These are phyloP conservation scores for Leptinotarsa juncta DNA, from an alignment of 2,888 invertebrate species.

Conservation along the genomic window DNA sequence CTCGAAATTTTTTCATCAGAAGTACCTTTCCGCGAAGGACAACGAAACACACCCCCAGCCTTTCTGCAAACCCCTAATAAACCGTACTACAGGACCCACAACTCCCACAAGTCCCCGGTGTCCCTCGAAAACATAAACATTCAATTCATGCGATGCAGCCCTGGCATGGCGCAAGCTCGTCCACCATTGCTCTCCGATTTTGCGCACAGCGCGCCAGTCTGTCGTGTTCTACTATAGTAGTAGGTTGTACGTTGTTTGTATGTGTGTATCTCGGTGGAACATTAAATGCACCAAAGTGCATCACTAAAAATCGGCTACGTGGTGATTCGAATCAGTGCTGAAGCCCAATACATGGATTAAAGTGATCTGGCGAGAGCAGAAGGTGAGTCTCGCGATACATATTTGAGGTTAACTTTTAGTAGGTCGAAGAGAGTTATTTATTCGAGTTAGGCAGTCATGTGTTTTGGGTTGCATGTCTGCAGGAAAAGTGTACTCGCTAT, in stretches of 20 bases:
- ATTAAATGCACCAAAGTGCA: slow-evolving; percentile 44
- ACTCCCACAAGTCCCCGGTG: not conserved
- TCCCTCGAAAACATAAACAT: slow-evolving; percentile 34
- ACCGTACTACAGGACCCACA: slow-evolving; percentile 32
- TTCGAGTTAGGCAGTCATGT: slow-evolving; percentile 53
- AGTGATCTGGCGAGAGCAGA: slow-evolving; percentile 24
- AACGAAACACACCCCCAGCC: too few species aligned
- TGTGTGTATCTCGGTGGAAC: slow-evolving; percentile 31
- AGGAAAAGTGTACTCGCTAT: slow-evolving; percentile 28
- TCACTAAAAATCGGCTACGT: slow-evolving; percentile 33
- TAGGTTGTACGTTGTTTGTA: slow-evolving; percentile 37
- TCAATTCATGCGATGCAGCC: slow-evolving; percentile 38
- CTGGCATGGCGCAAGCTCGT: slow-evolving; percentile 53
- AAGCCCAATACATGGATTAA: slow-evolving; percentile 35
- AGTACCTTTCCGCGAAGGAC: not conserved
- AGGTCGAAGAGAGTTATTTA: slow-evolving; percentile 58
- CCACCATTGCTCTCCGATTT: slow-evolving; percentile 55
- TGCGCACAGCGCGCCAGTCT: slow-evolving; percentile 47
- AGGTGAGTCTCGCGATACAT: slow-evolving; percentile 44
- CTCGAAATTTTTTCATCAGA: not conserved
- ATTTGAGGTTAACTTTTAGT: slow-evolving; percentile 48
- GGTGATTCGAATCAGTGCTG: slow-evolving; percentile 37
- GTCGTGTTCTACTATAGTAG: slow-evolving; percentile 43
- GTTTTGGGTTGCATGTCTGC: slow-evolving; percentile 48
- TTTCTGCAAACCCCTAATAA: not conserved